Evolutionary conservation across 2,888 invertebrate species (phyloP).

Genomic region (Adelphocoris suturalis): DNA sequence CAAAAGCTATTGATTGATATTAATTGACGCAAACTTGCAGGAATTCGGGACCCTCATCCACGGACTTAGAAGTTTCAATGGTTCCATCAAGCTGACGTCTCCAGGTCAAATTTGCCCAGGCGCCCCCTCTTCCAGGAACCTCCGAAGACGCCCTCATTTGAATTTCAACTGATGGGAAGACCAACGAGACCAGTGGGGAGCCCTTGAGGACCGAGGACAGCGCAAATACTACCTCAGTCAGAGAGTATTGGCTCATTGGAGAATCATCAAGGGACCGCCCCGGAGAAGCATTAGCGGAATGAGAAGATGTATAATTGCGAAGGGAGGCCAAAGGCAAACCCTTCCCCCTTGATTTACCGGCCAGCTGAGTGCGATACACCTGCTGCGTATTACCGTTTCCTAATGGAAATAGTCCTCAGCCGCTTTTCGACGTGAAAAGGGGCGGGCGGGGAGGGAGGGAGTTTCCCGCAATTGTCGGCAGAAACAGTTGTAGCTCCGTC

Average conservation of each 20-base stretch:
- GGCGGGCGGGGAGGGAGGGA: not conserved
- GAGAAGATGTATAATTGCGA: constrained; percentile 60
- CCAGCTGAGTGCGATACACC: constrained; percentile 55
- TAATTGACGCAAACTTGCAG: not conserved
- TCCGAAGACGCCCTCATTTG: constrained; percentile 27
- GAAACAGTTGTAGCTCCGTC: not conserved
- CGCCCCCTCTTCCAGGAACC: not conserved
- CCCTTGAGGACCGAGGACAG: constrained; percentile 37
- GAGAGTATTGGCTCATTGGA: constrained; percentile 61
- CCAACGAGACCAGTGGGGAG: constrained; percentile 6
- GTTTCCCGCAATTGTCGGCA: not conserved
- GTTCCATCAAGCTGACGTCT: constrained; percentile 17
- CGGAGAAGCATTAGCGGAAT: constrained; percentile 58
- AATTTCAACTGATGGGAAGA: constrained; percentile 47
- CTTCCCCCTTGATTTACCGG: constrained; percentile 51
- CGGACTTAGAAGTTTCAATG: not conserved
- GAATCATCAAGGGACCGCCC: constrained; percentile 56
- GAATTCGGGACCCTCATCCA: not conserved
- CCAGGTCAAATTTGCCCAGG: constrained; percentile 48
- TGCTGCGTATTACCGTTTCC: constrained; percentile 28
- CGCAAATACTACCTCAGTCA: constrained; percentile 40
- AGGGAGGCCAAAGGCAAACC: constrained; percentile 59
- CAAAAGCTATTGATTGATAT: too few species aligned
- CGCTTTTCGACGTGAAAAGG: not conserved
- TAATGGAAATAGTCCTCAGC: constrained; percentile 30